Evolutionary conservation across 2,888 invertebrate species (phyloP).

Genomic region (Sesamia inferens): DNA sequence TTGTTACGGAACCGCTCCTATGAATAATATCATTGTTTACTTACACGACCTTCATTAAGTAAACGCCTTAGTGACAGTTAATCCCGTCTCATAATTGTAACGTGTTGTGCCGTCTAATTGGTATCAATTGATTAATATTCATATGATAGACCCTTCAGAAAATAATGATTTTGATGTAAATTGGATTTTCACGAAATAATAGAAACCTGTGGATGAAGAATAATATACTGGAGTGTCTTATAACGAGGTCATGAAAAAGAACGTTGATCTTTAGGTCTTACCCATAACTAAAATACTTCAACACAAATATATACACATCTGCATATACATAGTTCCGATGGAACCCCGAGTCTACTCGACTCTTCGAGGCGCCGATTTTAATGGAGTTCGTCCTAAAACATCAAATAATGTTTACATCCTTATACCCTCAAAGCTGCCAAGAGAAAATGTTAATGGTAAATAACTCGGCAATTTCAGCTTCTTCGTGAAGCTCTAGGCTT

Average conservation of each 20-base stretch:
- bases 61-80: conserved; percentile 47
- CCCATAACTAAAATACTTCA: conserved; percentile 33
- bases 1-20: conserved; percentile 41
- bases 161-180: background rate
- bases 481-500: background rate
- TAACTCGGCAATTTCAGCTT: conserved; percentile 21
- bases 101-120: conserved; percentile 17
- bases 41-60: conserved; percentile 53
- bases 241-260: conserved; percentile 48
- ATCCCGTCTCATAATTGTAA: conserved; percentile 35
- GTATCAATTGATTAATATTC: conserved; percentile 21
- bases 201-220: conserved; percentile 9
- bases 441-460: conserved; percentile 37
- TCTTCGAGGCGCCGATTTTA: conserved; percentile 70
- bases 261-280: conserved; percentile 34
- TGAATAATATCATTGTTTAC: conserved; percentile 61
- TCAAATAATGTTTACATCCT: conserved; percentile 69
- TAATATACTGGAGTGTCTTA: conserved; percentile 35
- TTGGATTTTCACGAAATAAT: background rate
- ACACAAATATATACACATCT: conserved; percentile 28
- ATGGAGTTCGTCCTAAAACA: conserved; percentile 77
- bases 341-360: conserved; percentile 60
- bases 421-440: conserved; percentile 33
- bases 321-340: conserved; percentile 19
- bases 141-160: background rate